These are phyloP conservation scores for Apodemia hepburni DNA, from an alignment of 2,888 invertebrate genomes.

Conservation along the genomic window DNA sequence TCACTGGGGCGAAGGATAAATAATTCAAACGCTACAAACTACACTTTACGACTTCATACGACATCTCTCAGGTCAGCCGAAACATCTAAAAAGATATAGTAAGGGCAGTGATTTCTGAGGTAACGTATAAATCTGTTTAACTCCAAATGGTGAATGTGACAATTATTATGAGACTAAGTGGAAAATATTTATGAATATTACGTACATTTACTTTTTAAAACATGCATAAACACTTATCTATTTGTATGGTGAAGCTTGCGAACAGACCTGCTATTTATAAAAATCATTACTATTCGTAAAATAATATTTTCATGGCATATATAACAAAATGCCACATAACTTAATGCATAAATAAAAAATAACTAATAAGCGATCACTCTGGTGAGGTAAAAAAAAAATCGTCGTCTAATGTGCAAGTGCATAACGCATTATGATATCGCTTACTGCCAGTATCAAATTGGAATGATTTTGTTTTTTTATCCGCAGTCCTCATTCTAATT, in stretches of 20 bases:
- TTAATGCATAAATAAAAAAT: constrained; percentile 28
- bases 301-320: constrained; percentile 5
- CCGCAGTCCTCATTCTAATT: constrained; percentile 81
- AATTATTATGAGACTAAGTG: too few species aligned
- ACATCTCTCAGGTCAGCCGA: constrained; percentile 1
- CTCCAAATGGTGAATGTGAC: too few species aligned
- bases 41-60: constrained; percentile 11
- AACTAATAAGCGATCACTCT: constrained; percentile 49
- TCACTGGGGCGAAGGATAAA: constrained; percentile 4
- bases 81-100: not conserved
- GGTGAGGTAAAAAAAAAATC: constrained; percentile 48
- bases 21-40: constrained; percentile 11
- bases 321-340: constrained; percentile 15
- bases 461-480: constrained; percentile 78
- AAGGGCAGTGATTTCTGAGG: not conserved
- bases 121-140: not conserved
- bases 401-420: constrained; percentile 37
- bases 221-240: constrained; percentile 7
- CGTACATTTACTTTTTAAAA: not conserved
- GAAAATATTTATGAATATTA: too few species aligned
- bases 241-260: constrained; percentile 5
- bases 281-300: not conserved
- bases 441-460: constrained; percentile 83
- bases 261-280: constrained; percentile 7
- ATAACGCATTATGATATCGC: constrained; percentile 39